phyloP scores from a whole-genome alignment of 2,113 vertebrate genomes.

The Leucopsar rothschildi region DNA sequence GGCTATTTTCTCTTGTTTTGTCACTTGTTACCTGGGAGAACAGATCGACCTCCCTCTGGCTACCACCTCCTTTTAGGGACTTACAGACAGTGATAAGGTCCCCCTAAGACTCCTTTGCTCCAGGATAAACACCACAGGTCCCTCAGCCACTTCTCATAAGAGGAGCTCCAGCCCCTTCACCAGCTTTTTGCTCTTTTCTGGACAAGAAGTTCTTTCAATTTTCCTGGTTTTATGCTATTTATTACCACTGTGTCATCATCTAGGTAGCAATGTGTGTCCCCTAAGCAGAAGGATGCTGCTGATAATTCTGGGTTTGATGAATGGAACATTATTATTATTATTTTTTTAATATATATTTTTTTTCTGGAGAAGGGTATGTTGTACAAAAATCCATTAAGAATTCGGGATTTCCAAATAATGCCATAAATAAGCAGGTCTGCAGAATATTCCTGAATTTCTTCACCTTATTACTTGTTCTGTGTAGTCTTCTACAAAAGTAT shows the following conservation, averaged over 20 bases:
- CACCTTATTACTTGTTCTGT: neutral
- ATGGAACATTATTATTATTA: neutral
- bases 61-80: neutral
- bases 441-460: neutral
- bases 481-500: neutral
- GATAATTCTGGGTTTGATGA: neutral
- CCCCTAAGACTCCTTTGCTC: neutral
- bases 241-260: neutral
- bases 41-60: fast-evolving
- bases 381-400: neutral
- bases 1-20: neutral
- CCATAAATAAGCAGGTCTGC: neutral
- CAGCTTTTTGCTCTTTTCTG: neutral
- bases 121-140: neutral
- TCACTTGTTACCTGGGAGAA: neutral
- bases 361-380: neutral
- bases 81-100: neutral
- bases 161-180: neutral
- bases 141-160: neutral
- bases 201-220: neutral
- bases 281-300: neutral
- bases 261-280: neutral
- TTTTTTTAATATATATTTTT: too few species aligned
- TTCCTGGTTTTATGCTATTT: neutral
- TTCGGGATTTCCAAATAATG: neutral